Evolutionary conservation across 2,797 vertebrate genomes (phyloP).

Genomic region (Tangara arthus): DNA sequence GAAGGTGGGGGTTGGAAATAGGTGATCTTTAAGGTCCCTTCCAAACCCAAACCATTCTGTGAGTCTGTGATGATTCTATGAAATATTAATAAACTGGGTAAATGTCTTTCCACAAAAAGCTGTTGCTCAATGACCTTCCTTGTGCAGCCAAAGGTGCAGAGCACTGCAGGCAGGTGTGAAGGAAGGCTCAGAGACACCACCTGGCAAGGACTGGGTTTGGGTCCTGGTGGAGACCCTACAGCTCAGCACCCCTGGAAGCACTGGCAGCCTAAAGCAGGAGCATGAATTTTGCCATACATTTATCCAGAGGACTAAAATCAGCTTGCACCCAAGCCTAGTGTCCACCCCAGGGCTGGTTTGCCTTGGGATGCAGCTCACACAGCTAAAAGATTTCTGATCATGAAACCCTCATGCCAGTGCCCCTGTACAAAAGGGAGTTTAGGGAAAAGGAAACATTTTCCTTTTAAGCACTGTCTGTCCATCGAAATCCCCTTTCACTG

Average conservation of each 20-base stretch:
- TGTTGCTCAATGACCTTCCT: neutral
- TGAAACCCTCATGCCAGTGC: accelerated
- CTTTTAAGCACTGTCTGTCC: neutral
- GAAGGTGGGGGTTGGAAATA: neutral
- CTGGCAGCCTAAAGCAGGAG: neutral
- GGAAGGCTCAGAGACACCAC: neutral
- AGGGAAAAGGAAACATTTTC: neutral
- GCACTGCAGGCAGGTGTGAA: neutral
- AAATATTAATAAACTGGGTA: neutral
- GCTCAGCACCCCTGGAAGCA: neutral
- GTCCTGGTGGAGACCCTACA: neutral
- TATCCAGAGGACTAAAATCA: neutral
- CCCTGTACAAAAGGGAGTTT: neutral
- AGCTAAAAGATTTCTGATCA: neutral
- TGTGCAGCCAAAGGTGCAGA: neutral
- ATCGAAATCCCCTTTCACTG: neutral
- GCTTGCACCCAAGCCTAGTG: neutral
- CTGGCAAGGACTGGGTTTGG: neutral
- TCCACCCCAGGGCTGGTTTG: neutral
- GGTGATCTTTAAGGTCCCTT: neutral
- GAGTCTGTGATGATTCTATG: neutral
- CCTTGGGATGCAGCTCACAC: accelerated
- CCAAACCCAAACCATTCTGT: neutral
- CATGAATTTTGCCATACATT: neutral
- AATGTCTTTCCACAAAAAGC: neutral